Percentiles rank a stretch among this genome's conserved stretches.
phyloP scores from a whole-genome alignment of 2,797 vertebrate species.

The Ambastaia sidthimunki region DNA sequence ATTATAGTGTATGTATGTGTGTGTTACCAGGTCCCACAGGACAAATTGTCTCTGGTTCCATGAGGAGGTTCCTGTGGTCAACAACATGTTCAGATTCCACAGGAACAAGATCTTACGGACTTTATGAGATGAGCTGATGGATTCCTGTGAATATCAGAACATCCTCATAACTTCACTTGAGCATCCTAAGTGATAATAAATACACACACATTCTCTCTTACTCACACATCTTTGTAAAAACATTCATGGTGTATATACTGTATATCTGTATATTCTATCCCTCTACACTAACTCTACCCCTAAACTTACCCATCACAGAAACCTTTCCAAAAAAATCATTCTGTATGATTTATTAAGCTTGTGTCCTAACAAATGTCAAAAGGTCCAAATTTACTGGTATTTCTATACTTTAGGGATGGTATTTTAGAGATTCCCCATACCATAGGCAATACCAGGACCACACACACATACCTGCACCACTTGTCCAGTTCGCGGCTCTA shows the following conservation, averaged over 20 bases:
- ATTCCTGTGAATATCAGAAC: conserved; percentile 75
- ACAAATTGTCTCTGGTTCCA: conserved; percentile 94
- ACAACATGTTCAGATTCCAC: conserved; percentile 83
- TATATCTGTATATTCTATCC: too few relatives aligned
- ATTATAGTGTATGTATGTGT: conserved; percentile 19
- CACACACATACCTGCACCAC: conserved; percentile 82
- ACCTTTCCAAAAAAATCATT: too few relatives aligned
- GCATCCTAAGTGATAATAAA: neutral
- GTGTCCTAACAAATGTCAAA: too few relatives aligned
- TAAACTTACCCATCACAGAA: too few relatives aligned
- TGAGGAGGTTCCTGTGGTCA: conserved; percentile 88
- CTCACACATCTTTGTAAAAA: neutral
- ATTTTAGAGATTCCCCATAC: conserved; percentile 57
- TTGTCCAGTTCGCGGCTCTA: conserved; percentile 83
- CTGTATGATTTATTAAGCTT: too few relatives aligned
- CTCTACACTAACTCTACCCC: too few relatives aligned
- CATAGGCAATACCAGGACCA: conserved; percentile 50
- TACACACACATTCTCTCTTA: conserved; percentile 27
- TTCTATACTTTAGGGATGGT: conserved; percentile 62
- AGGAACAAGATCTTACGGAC: conserved; percentile 89
- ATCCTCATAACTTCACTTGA: neutral
- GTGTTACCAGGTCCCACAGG: conserved; percentile 88
- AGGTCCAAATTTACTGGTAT: conserved; percentile 14
- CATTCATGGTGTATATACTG: too few relatives aligned
- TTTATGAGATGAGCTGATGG: conserved; percentile 78